Evolutionary conservation across 1,140 invertebrate genomes (phyloP).

Genomic region (Magallana ariakensis): DNA sequence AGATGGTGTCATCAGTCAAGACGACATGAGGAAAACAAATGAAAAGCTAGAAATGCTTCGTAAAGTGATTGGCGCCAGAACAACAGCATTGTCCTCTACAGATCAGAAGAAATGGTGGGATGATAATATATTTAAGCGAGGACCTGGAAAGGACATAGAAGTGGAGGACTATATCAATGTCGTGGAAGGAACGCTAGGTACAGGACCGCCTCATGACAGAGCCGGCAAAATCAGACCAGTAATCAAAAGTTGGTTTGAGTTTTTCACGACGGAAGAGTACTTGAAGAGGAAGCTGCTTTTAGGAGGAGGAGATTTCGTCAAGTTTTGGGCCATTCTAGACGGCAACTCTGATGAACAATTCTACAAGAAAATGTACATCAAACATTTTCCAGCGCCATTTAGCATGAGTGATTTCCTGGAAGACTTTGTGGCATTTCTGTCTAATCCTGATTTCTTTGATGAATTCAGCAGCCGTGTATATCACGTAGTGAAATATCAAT

Average conservation of each 20-base stretch:
- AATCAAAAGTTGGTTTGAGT: neutral
- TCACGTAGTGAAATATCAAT: neutral
- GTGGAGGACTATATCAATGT: neutral
- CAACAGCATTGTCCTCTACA: neutral
- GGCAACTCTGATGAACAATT: neutral
- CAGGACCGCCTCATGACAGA: neutral
- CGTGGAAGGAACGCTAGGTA: slow-evolving; percentile 6
- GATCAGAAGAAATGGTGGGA: slow-evolving; percentile 40
- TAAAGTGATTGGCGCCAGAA: neutral
- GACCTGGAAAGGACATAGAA: neutral
- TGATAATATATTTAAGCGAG: neutral
- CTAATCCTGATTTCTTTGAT: neutral
- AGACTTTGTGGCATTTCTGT: neutral
- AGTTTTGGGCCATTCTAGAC: neutral
- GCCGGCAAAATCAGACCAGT: neutral
- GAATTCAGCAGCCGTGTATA: neutral
- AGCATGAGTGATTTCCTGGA: neutral
- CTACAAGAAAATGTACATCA: neutral
- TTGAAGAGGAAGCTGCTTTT: neutral
- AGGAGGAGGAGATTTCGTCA: neutral
- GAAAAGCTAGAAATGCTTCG: slow-evolving; percentile 31
- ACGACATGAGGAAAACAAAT: slow-evolving; percentile 35
- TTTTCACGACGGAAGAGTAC: neutral
- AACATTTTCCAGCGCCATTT: neutral
- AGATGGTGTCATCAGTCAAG: slow-evolving; percentile 33